Percentiles rank a stretch among this genome's conserved stretches.
These are phyloP conservation scores for Lepus oiostolus DNA, from an alignment of 2,797 vertebrate genomes.

Conservation along the genomic window DNA sequence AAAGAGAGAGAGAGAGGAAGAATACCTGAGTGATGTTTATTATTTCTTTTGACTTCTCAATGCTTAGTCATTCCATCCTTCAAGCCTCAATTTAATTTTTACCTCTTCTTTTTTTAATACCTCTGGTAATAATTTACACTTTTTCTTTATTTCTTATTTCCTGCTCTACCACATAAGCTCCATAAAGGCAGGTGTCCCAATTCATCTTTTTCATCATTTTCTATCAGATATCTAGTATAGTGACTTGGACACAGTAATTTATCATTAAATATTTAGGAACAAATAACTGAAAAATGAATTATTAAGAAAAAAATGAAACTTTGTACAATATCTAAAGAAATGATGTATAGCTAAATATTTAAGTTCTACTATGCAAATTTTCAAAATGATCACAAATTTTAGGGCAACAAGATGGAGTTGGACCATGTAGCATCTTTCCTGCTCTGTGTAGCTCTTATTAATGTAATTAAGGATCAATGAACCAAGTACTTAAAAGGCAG, in stretches of 20 bases:
- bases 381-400: neutral
- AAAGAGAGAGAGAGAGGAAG: neutral
- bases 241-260: neutral
- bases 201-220: neutral
- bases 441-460: conserved; percentile 77
- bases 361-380: neutral
- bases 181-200: neutral
- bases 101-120: neutral
- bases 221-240: neutral
- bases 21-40: neutral
- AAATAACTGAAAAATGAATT: conserved; percentile 1
- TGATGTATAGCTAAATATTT: neutral
- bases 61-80: neutral
- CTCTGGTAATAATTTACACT: neutral
- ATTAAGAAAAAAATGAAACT: neutral
- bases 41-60: neutral
- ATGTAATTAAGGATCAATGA: conserved; percentile 89
- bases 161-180: neutral
- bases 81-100: neutral
- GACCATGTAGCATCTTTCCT: conserved; percentile 80
- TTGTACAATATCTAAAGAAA: neutral
- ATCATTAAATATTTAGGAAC: conserved; percentile 27
- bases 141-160: neutral
- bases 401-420: conserved; percentile 67
- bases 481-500: conserved; percentile 86